phyloP scores from a whole-genome alignment of 2,888 invertebrate species.

The Papilio gigon region DNA sequence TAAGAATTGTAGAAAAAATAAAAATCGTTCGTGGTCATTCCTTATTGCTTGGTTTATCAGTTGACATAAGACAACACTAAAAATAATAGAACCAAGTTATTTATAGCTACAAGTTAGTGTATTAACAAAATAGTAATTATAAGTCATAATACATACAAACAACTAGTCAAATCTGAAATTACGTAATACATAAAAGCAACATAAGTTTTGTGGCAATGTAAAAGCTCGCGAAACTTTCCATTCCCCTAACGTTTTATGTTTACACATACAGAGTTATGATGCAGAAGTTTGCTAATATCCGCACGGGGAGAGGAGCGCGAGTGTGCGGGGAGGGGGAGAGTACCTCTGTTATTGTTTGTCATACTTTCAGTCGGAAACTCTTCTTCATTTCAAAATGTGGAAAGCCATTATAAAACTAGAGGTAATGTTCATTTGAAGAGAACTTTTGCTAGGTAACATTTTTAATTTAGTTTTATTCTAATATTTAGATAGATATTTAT shows the following conservation, averaged over 20 bases:
- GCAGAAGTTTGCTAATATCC: constrained; percentile 37
- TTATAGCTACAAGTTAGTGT: too few species aligned
- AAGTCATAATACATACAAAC: background rate
- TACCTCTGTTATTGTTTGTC: constrained; percentile 33
- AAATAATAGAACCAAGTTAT: too few species aligned
- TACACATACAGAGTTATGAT: constrained; percentile 30
- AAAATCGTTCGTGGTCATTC: too few species aligned
- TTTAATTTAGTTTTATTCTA: background rate
- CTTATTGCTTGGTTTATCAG: too few species aligned
- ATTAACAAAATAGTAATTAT: background rate
- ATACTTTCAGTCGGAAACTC: constrained; percentile 23
- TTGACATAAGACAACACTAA: too few species aligned
- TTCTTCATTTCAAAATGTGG: constrained; percentile 24
- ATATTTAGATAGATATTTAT: background rate
- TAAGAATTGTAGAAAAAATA: too few species aligned
- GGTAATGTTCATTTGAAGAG: constrained; percentile 1
- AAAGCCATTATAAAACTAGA: constrained; percentile 9
- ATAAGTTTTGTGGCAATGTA: constrained; percentile 22
- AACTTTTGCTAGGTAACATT: background rate
- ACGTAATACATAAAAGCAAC: constrained; percentile 14
- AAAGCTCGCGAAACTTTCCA: constrained; percentile 24
- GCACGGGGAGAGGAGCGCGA: constrained; percentile 2
- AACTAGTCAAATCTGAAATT: background rate
- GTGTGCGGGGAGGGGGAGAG: background rate
- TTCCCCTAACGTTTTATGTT: constrained; percentile 24